These are phyloP conservation scores for Parnassius smintheus DNA, from an alignment of 2,888 invertebrate species.

Conservation along the genomic window DNA sequence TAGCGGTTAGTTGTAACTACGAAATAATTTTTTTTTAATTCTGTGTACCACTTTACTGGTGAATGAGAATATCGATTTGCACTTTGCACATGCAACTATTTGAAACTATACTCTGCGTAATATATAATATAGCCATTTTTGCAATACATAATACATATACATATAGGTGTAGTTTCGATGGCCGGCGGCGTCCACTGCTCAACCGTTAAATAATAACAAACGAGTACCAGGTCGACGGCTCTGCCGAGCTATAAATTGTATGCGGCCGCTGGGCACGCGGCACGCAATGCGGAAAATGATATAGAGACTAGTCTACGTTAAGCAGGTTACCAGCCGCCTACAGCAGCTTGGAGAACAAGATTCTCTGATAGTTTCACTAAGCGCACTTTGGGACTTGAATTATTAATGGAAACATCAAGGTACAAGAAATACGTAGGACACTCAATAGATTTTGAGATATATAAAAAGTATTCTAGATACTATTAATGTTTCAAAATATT, in stretches of 20 bases:
- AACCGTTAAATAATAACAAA: conserved; percentile 72
- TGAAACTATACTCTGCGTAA: not conserved
- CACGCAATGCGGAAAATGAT: conserved; percentile 79
- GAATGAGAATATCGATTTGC: not conserved
- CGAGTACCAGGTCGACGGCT: conserved; percentile 53
- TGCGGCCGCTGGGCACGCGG: conserved; percentile 74
- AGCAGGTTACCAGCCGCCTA: conserved; percentile 11
- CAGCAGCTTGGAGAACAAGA: not conserved
- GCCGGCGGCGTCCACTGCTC: conserved; percentile 62
- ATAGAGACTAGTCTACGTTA: conserved; percentile 13
- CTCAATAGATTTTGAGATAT: too few species aligned
- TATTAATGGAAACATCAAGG: not conserved
- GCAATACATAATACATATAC: not conserved
- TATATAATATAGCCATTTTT: not conserved
- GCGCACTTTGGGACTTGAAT: conserved; percentile 10
- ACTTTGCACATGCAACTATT: not conserved
- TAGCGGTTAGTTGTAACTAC: not conserved
- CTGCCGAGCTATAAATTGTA: conserved; percentile 74
- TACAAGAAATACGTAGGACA: too few species aligned
- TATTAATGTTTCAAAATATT: too few species aligned
- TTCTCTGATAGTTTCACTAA: conserved; percentile 46
- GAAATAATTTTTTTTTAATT: too few species aligned
- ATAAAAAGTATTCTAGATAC: too few species aligned
- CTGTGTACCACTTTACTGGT: too few species aligned
- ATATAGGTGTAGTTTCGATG: conserved; percentile 43